Percentiles rank a stretch among this genome's conserved stretches.
phyloP scores from a whole-genome alignment of 2,888 invertebrate genomes.

The Protophormia terraenovae region DNA sequence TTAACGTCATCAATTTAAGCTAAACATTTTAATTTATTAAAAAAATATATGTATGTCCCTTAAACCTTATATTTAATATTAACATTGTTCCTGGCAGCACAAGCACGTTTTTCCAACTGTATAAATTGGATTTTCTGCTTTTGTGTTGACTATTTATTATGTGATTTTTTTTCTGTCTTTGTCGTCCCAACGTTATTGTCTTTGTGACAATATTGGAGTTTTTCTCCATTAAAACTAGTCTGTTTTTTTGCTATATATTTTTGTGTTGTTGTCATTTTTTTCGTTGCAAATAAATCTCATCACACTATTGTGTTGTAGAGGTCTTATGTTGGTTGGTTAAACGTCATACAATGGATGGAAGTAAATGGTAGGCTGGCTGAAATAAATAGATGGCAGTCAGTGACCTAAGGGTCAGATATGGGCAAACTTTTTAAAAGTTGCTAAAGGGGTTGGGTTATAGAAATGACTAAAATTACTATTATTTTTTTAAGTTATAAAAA shows the following conservation, averaged over 20 bases:
- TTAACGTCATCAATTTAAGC: too few relatives aligned
- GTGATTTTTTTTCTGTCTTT: constrained; percentile 7
- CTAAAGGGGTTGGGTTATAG: too few relatives aligned
- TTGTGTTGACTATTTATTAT: constrained; percentile 25
- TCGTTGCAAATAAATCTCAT: constrained; percentile 55
- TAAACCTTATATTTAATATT: neutral
- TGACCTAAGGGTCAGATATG: constrained; percentile 33
- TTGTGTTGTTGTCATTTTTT: neutral
- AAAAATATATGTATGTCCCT: neutral
- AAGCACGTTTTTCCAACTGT: constrained; percentile 39
- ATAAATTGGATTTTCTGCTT: constrained; percentile 59
- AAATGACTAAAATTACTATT: too few relatives aligned
- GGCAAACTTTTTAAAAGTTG: neutral
- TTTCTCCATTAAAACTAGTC: constrained; percentile 37
- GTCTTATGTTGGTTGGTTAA: constrained; percentile 30
- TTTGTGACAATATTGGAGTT: constrained; percentile 48
- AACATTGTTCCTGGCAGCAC: constrained; percentile 11
- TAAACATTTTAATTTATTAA: too few relatives aligned
- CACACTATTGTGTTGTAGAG: constrained; percentile 40
- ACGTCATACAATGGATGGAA: constrained; percentile 18
- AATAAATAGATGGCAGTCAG: constrained; percentile 44
- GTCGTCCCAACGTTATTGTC: constrained; percentile 45
- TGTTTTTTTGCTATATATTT: constrained; percentile 9
- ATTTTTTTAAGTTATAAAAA: too few relatives aligned
- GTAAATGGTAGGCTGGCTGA: neutral